phyloP scores from a whole-genome alignment of 2,797 vertebrate species.

The Phrynocephalus forsythii region DNA sequence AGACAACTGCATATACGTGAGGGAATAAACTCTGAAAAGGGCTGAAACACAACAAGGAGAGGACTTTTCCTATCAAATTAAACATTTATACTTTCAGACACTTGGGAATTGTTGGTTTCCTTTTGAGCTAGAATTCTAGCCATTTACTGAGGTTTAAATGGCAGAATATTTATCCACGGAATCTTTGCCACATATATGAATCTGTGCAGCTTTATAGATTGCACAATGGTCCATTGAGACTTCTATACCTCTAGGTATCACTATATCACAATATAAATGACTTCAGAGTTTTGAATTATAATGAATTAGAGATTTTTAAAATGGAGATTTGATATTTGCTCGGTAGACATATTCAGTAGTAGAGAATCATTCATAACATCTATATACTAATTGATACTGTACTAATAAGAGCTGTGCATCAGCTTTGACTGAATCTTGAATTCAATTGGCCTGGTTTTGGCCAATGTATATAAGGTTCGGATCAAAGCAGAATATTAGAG shows the following conservation, averaged over 20 bases:
- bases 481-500: too few relatives aligned
- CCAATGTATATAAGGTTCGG: too few relatives aligned
- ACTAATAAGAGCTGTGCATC: too few relatives aligned
- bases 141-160: neutral
- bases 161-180: constrained; percentile 15
- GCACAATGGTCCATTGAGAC: neutral
- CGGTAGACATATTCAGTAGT: neutral
- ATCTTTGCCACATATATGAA: neutral
- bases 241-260: neutral
- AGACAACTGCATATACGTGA: neutral
- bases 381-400: neutral
- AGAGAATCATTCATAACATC: neutral
- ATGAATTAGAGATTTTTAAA: neutral
- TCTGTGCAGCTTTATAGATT: constrained; percentile 14
- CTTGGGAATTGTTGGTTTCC: neutral
- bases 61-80: neutral
- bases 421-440: neutral
- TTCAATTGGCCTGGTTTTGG: too few relatives aligned
- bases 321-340: neutral
- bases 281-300: neutral
- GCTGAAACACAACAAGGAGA: neutral
- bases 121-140: neutral
- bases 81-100: neutral
- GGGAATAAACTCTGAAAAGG: neutral
- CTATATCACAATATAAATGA: too few relatives aligned